Conservation (phyloP, 2,113 vertebrate species). For the Sitta europaea region DNA sequence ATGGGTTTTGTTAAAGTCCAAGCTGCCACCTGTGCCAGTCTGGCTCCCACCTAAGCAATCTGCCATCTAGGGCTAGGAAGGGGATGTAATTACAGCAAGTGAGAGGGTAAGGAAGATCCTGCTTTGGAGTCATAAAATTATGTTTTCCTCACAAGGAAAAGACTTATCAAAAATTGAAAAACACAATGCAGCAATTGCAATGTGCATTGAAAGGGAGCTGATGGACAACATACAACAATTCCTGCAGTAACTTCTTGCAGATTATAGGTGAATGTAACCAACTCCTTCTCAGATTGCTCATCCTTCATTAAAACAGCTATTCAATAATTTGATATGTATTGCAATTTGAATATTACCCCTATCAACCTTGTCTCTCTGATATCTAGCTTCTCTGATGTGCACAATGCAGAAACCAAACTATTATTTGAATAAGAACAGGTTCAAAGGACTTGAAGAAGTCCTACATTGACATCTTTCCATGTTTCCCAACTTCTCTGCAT, state of each 20-base stretch:
- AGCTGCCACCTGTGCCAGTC: not conserved
- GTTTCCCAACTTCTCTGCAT: not conserved
- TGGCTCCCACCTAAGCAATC: slow-evolving; percentile 16
- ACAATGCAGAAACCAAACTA: not conserved
- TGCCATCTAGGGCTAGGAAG: not conserved
- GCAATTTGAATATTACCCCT: not conserved
- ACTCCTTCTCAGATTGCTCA: not conserved
- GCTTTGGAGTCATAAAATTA: not conserved
- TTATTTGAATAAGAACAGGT: not conserved
- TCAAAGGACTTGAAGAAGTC: not conserved
- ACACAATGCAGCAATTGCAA: not conserved
- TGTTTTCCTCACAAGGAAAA: not conserved
- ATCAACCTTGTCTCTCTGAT: not conserved
- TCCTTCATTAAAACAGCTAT: not conserved
- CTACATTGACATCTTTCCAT: not conserved
- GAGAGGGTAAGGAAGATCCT: not conserved
- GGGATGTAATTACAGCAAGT: not conserved
- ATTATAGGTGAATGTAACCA: not conserved
- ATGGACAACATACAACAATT: not conserved
- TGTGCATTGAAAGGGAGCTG: not conserved
- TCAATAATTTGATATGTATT: not conserved
- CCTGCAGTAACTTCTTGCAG: not conserved
- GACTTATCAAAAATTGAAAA: not conserved
- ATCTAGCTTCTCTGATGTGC: not conserved
- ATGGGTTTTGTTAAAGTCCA: slow-evolving; percentile 47